These are phyloP conservation scores for Montipora cactus DNA, from an alignment of 64 coral and sea anemone genomes.

Conservation along the genomic window DNA sequence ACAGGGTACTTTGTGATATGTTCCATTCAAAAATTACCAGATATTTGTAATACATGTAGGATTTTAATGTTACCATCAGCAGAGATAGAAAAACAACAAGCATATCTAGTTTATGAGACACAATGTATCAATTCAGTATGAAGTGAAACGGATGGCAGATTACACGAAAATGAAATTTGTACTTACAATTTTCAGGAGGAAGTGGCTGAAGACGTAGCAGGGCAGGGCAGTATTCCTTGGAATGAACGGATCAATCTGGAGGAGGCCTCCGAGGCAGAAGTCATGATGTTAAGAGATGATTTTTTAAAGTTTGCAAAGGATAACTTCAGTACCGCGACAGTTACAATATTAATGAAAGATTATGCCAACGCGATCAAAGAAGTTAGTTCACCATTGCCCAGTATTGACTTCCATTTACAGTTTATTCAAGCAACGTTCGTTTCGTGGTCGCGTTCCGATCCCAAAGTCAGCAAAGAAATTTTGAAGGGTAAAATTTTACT, in stretches of 20 bases:
- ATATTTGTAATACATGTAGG: constrained; percentile 16
- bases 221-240: constrained; percentile 18
- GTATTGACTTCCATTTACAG: constrained; percentile 28
- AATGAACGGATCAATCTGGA: constrained; percentile 12
- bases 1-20: constrained; percentile 2
- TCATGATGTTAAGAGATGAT: constrained; percentile 21
- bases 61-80: constrained; percentile 24
- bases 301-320: constrained; percentile 29
- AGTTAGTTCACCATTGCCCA: constrained; percentile 23
- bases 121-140: constrained; percentile 18
- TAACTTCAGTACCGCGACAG: constrained; percentile 21
- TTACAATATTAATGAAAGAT: constrained; percentile 18
- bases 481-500: constrained; percentile 35
- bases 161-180: constrained; percentile 38
- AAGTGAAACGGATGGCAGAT: constrained; percentile 22
- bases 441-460: constrained; percentile 23
- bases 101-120: constrained; percentile 18
- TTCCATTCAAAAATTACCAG: constrained; percentile 24
- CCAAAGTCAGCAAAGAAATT: constrained; percentile 26
- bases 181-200: constrained; percentile 28
- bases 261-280: constrained; percentile 22
- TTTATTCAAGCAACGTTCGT: constrained; percentile 30
- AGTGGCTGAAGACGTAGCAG: constrained; percentile 29
- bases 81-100: background rate
- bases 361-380: constrained; percentile 14